phyloP scores from a whole-genome alignment of 1,140 invertebrate genomes.

The Daktulosphaira vitifoliae region DNA sequence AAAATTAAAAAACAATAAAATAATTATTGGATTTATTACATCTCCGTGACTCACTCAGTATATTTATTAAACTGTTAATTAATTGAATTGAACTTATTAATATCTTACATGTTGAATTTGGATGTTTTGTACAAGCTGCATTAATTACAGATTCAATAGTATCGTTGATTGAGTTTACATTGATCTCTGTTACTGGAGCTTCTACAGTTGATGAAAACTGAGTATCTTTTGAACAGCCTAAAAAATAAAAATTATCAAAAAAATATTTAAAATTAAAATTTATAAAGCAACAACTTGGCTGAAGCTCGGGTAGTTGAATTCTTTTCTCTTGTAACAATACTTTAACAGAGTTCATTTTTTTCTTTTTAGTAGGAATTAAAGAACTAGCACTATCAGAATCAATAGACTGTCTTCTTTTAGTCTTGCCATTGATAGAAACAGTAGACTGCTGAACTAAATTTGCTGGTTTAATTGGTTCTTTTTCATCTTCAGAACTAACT shows the following conservation, averaged over 20 bases:
- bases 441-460: background rate
- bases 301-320: background rate
- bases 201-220: background rate
- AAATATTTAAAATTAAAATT: background rate
- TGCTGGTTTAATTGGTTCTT: background rate
- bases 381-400: conserved; percentile 24
- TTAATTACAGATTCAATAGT: conserved; percentile 43
- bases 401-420: conserved; percentile 21
- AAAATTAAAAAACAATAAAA: no score
- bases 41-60: no score
- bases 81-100: no score
- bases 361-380: conserved; percentile 41
- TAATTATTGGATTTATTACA: background rate
- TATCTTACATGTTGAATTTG: conserved; percentile 35
- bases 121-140: conserved; percentile 35
- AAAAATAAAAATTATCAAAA: no score
- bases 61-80: no score
- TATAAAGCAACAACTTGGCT: conserved; percentile 19
- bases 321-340: conserved; percentile 39
- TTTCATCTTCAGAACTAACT: conserved; percentile 14
- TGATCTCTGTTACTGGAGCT: conserved; percentile 1
- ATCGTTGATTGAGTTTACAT: conserved; percentile 38
- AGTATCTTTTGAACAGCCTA: conserved; percentile 27
- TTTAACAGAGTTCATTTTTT: conserved; percentile 38
- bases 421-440: conserved; percentile 6